Conservation (phyloP, 2,888 invertebrate species). For the Strigamia transsilvanica region DNA sequence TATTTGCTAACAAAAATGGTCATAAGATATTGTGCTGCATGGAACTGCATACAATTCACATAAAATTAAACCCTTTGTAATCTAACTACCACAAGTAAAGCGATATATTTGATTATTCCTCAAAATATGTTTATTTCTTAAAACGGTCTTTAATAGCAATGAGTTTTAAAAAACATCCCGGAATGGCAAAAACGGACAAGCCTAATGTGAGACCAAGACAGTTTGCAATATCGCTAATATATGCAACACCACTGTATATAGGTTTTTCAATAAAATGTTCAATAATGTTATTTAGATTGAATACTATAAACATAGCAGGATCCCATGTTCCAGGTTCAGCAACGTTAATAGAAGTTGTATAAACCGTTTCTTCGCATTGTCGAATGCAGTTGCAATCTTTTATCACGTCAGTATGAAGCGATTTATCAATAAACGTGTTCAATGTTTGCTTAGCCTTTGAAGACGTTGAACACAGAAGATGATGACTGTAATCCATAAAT, state of each 20-base stretch:
- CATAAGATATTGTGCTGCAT: too few relatives aligned
- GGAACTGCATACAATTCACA: too few relatives aligned
- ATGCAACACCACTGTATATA: neutral
- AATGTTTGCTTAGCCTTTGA: neutral
- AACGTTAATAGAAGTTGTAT: neutral
- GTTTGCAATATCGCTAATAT: neutral
- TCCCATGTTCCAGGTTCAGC: neutral
- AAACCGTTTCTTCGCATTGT: neutral
- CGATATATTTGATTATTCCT: too few relatives aligned
- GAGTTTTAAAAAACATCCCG: too few relatives aligned
- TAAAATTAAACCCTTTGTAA: too few relatives aligned
- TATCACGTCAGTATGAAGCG: neutral
- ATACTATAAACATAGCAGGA: neutral
- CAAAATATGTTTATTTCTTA: too few relatives aligned
- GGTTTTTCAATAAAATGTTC: neutral
- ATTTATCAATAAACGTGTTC: neutral
- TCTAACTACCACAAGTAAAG: too few relatives aligned
- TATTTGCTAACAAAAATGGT: too few relatives aligned
- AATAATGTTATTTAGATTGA: neutral
- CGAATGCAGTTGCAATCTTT: neutral
- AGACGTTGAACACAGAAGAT: neutral
- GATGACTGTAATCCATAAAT: slow-evolving; percentile 5
- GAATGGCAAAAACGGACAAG: neutral
- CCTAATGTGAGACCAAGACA: neutral
- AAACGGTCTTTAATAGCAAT: too few relatives aligned